Conservation (phyloP, 1,140 invertebrate species). For the Caenorhabditis brenneri region DNA sequence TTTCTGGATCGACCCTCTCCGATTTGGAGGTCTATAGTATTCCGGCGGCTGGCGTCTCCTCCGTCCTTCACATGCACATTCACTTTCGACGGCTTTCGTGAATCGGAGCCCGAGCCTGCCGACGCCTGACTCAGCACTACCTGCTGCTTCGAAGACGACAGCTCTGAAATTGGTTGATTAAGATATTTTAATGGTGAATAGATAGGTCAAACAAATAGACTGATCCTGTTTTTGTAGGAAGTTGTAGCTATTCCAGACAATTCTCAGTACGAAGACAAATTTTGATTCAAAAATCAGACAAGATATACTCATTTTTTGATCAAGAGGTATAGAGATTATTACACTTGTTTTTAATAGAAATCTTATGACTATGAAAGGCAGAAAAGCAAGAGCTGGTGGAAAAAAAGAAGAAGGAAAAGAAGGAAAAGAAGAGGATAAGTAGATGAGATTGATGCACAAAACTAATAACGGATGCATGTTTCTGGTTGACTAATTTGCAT, state of each 20-base stretch:
- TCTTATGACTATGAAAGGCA: conserved; percentile 22
- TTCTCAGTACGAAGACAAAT: too few relatives aligned
- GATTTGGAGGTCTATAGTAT: conserved; percentile 50
- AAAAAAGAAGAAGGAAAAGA: too few relatives aligned
- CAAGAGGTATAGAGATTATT: neutral
- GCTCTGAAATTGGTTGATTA: conserved; percentile 2
- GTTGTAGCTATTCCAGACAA: too few relatives aligned
- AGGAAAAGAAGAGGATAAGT: conserved; percentile 23
- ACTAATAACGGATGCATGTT: conserved; percentile 43
- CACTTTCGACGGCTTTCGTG: conserved; percentile 28
- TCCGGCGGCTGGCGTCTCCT: conserved; percentile 30
- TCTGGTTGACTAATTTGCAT: conserved; percentile 43
- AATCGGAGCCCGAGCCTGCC: conserved; percentile 38
- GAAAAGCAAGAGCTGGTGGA: too few relatives aligned
- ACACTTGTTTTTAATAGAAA: neutral
- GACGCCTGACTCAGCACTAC: conserved; percentile 39
- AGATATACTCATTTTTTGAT: neutral
- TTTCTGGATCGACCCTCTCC: conserved; percentile 45
- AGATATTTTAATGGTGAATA: too few relatives aligned
- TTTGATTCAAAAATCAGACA: too few relatives aligned
- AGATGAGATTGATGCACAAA: conserved; percentile 41
- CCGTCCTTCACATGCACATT: conserved; percentile 34
- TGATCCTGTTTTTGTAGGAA: too few relatives aligned
- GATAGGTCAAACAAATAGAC: too few relatives aligned
- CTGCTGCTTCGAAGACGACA: conserved; percentile 39